Percentiles rank a stretch among this genome's conserved stretches.
Evolutionary conservation across 2,113 vertebrate genomes (phyloP).

Genomic region (Mastomys natalensis): DNA sequence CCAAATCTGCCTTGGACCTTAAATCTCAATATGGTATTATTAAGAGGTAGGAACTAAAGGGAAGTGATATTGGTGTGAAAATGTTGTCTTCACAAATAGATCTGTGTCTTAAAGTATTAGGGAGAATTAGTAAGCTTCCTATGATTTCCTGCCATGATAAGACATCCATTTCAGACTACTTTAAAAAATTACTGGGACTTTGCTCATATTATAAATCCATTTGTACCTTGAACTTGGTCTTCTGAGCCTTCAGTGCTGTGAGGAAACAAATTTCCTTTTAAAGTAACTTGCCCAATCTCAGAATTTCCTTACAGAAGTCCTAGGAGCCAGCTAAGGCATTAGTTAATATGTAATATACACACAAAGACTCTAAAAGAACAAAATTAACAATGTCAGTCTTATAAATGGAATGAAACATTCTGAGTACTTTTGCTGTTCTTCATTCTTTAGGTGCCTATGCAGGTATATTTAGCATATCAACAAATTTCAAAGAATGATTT

Average conservation of each 20-base stretch:
- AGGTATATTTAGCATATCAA: not conserved
- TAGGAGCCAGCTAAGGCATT: not conserved
- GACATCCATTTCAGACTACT: not conserved
- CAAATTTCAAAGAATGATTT: not conserved
- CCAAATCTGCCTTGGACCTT: not conserved
- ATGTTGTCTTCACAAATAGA: not conserved
- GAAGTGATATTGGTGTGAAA: not conserved
- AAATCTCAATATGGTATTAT: not conserved
- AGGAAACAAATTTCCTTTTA: not conserved
- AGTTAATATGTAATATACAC: not conserved
- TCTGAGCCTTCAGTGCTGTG: not conserved
- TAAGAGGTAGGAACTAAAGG: not conserved
- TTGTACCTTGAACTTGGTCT: not conserved
- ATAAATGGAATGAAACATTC: not conserved
- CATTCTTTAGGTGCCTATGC: not conserved
- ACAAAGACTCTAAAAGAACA: not conserved
- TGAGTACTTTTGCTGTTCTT: not conserved
- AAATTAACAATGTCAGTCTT: not conserved
- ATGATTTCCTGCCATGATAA: not conserved
- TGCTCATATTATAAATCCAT: not conserved
- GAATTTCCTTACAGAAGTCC: not conserved
- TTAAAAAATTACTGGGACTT: too few relatives aligned
- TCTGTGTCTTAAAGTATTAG: too few relatives aligned
- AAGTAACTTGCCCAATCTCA: not conserved
- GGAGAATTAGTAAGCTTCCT: not conserved